phyloP scores from a whole-genome alignment of 2,888 invertebrate genomes.

The Clivina fossor region DNA sequence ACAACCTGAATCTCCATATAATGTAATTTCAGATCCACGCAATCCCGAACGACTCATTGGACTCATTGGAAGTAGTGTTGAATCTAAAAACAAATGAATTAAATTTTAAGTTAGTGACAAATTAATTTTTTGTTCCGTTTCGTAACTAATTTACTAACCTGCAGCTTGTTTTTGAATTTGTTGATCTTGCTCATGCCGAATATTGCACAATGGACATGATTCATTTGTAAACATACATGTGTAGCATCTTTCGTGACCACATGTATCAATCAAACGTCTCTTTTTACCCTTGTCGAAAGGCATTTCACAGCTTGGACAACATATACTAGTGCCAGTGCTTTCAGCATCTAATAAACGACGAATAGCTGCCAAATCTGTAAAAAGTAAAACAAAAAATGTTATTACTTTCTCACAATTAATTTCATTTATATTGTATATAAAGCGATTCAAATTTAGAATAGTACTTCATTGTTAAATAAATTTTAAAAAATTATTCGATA shows the following conservation, averaged over 20 bases:
- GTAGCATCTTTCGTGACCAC: slow-evolving; percentile 95
- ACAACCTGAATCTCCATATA: slow-evolving; percentile 50
- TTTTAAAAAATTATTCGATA: no score
- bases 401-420: no score
- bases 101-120: slow-evolving; percentile 4
- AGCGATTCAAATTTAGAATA: no score
- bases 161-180: slow-evolving; percentile 6
- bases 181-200: background rate
- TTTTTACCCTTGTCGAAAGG: slow-evolving; percentile 97
- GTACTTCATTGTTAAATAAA: no score
- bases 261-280: slow-evolving; percentile 90
- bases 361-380: slow-evolving; percentile 82
- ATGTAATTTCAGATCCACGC: slow-evolving; percentile 54
- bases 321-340: slow-evolving; percentile 62
- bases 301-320: slow-evolving; percentile 85
- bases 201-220: slow-evolving; percentile 79
- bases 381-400: slow-evolving; percentile 36
- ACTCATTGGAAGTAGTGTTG: slow-evolving; percentile 48
- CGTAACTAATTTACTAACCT: slow-evolving; percentile 7
- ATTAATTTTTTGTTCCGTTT: no score
- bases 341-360: slow-evolving; percentile 77
- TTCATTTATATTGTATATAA: no score
- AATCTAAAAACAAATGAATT: slow-evolving; percentile 14
- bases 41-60: slow-evolving; percentile 57
- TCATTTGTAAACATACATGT: slow-evolving; percentile 92